phyloP scores from a whole-genome alignment of 2,888 invertebrate species.

The Parnassius orleans region DNA sequence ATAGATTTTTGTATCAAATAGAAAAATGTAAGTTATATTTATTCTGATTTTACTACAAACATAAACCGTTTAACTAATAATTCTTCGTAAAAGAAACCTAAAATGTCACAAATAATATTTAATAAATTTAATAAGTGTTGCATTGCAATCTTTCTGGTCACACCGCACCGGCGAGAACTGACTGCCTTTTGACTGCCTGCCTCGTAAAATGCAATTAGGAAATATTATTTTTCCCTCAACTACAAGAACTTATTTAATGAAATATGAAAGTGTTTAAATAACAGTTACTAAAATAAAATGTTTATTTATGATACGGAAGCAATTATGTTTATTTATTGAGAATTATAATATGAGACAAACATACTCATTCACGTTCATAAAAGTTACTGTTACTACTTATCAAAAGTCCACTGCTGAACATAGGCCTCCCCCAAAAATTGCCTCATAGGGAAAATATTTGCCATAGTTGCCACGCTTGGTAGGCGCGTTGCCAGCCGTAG shows the following conservation, averaged over 20 bases:
- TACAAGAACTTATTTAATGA: slow-evolving; percentile 7
- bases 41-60: neutral
- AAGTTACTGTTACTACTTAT: no score
- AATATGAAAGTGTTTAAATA: neutral
- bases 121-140: slow-evolving; percentile 25
- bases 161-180: slow-evolving; percentile 10
- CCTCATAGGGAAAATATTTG: no score
- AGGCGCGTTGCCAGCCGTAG: no score
- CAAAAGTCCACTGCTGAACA: no score
- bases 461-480: no score
- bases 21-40: no score
- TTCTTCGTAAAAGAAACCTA: neutral
- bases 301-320: neutral
- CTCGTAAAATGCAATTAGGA: slow-evolving; percentile 25
- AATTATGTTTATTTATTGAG: no score
- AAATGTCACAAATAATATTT: slow-evolving; percentile 8
- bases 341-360: no score
- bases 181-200: slow-evolving; percentile 6
- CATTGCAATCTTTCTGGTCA: slow-evolving; percentile 22
- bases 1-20: no score
- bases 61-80: slow-evolving; percentile 9
- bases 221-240: slow-evolving; percentile 16
- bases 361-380: no score
- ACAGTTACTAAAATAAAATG: neutral
- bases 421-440: no score